Base-by-base conservation (phyloP, 2,888 invertebrate genomes). In the Cheilosia pagana region DNA sequence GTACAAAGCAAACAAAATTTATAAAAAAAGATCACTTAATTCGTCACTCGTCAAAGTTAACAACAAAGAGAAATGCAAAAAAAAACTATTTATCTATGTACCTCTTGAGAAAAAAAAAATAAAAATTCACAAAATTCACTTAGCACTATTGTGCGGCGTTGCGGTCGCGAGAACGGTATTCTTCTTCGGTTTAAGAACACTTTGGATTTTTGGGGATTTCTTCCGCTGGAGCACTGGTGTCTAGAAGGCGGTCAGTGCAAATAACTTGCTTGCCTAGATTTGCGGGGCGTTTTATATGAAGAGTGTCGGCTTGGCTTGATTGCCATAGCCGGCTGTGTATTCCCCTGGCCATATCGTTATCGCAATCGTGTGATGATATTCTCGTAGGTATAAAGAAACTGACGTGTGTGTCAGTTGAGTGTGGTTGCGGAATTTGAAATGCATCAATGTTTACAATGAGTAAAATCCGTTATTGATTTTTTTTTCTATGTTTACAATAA, bases 251-350 rank as follows among this genome's bases (percentile, higher is more conserved):
- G 74, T 70, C 74, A 74, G 59, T 70, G 83, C 70, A 68, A 65
- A 83, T 79, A 74, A 83, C 79, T 79, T 78, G 79, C 14, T 39
- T 75, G 70, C 14, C 74, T 75, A 74, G 74, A 41, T 74, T 75
- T 43, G 74, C 31, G 52, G 50, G 63, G 59, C 65, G 63, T 83
- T 83, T 83, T 83, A 78, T 78, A 78, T 59, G 31, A 71, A 57
- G 70, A 71, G 41, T 52, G 48, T 39, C 68, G 45, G 41, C 28
- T 39, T 12, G 52, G 60, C 25, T 48, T 39, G 60, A 59, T 48
- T 53, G 16, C 31, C 41, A 2, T 50, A 21, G 55, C 35, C 50
- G 48, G 62, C 67, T 41, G 16, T 62, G 39, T 59, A 35, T 39
- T n/a, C 5, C 31, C n/a, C 19, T n/a, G 67, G 67, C 45, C 19